Percentiles rank a stretch among this genome's conserved stretches.
Conservation (phyloP, 2,113 vertebrate genomes). For the Coreoperca whiteheadi region DNA sequence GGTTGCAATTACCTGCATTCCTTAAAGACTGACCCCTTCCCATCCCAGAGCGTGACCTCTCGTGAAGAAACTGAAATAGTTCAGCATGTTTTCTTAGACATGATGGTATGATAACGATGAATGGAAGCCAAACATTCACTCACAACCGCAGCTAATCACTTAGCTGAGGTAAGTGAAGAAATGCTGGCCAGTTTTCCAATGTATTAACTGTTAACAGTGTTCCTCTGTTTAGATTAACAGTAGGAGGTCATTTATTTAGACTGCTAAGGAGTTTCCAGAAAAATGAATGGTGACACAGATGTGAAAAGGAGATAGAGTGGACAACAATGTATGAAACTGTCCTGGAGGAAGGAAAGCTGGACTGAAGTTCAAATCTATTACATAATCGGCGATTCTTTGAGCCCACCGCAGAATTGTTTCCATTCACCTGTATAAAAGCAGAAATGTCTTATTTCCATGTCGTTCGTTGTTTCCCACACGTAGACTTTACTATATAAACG, state of each 20-base stretch:
- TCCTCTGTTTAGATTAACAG: constrained; percentile 22
- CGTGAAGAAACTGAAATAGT: background rate
- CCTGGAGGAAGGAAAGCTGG: too few species aligned
- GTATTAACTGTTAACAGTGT: constrained; percentile 7
- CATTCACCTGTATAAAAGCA: too few species aligned
- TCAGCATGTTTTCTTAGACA: constrained; percentile 11
- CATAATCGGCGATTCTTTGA: too few species aligned
- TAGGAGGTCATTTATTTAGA: constrained; percentile 1
- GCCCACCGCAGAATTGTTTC: too few species aligned
- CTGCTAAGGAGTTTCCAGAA: background rate
- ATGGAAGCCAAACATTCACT: constrained; percentile 48
- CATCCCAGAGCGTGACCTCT: background rate
- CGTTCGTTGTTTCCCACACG: too few species aligned
- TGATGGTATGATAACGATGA: constrained; percentile 47
- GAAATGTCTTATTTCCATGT: too few species aligned
- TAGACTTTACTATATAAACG: too few species aligned
- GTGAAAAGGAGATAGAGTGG: background rate
- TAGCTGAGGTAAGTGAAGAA: background rate
- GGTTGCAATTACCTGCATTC: background rate
- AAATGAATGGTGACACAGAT: background rate
- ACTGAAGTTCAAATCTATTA: background rate
- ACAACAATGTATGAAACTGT: background rate
- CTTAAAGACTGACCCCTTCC: background rate
- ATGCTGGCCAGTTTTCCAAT: constrained; percentile 19
- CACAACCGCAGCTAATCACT: constrained; percentile 34